Evolutionary conservation across 2,113 vertebrate species (phyloP).

Genomic region (Chionodraco myersi): DNA sequence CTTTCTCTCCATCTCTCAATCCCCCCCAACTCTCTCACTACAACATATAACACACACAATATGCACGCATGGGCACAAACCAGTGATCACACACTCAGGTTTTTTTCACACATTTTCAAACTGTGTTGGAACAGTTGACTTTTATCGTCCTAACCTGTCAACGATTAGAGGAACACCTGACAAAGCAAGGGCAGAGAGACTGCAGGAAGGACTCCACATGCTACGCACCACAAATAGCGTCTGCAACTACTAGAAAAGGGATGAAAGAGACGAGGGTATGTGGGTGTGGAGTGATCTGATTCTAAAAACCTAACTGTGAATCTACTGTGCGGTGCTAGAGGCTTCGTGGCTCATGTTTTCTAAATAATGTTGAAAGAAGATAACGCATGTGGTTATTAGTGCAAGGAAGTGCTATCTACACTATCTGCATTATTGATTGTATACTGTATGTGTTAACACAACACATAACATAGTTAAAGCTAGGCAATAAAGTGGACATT

Average conservation of each 20-base stretch:
- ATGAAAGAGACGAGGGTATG: slow-evolving; percentile 3
- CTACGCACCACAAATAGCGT: slow-evolving; percentile 11
- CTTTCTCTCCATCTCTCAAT: neutral
- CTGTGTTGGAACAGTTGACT: slow-evolving; percentile 10
- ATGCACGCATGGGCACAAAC: slow-evolving; percentile 40
- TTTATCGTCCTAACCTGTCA: slow-evolving; percentile 18
- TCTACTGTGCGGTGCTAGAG: slow-evolving; percentile 12
- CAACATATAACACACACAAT: slow-evolving; percentile 3
- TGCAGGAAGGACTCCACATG: slow-evolving; percentile 9
- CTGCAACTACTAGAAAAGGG: slow-evolving; percentile 8
- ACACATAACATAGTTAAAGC: slow-evolving; percentile 45
- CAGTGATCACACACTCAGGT: neutral
- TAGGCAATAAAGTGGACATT: slow-evolving; percentile 45
- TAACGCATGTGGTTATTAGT: slow-evolving; percentile 47
- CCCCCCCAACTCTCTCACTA: slow-evolving; percentile 14
- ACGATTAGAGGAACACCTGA: slow-evolving; percentile 4
- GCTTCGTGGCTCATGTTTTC: slow-evolving; percentile 51
- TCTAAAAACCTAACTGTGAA: slow-evolving; percentile 5
- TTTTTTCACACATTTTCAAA: neutral
- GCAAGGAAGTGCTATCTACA: slow-evolving; percentile 42
- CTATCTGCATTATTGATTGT: slow-evolving; percentile 61
- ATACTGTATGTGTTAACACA: slow-evolving; percentile 36
- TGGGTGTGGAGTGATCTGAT: slow-evolving; percentile 19
- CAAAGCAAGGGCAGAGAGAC: slow-evolving; percentile 21
- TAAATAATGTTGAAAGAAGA: slow-evolving; percentile 52